Evolutionary conservation across 2,888 invertebrate genomes (phyloP).

Genomic region (Pyrrhia umbra): DNA sequence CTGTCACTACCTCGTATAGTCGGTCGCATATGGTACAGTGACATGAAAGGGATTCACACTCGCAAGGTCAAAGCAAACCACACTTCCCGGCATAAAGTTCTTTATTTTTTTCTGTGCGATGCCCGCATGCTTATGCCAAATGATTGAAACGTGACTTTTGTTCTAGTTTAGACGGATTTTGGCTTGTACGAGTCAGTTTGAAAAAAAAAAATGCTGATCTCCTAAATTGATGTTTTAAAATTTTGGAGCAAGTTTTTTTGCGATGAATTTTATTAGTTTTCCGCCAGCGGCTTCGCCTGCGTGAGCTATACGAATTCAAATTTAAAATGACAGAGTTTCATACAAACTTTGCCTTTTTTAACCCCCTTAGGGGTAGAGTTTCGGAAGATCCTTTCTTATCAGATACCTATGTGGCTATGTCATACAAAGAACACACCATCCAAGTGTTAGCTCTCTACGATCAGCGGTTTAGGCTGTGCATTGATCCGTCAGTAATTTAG

Average conservation of each 20-base stretch:
- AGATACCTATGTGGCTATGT: too few species aligned
- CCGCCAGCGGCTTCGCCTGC: too few species aligned
- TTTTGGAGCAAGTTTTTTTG: background rate
- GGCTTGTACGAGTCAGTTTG: background rate
- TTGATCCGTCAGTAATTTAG: too few species aligned
- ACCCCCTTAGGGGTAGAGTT: too few species aligned
- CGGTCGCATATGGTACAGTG: slow-evolving; percentile 48
- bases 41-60: slow-evolving; percentile 62
- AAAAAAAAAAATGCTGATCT: background rate
- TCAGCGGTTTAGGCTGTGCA: too few species aligned
- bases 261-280: too few species aligned
- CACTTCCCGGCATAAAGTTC: slow-evolving; percentile 60
- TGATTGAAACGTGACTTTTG: slow-evolving; percentile 31
- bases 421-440: too few species aligned
- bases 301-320: too few species aligned
- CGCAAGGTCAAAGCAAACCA: slow-evolving; percentile 66
- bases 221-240: background rate
- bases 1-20: background rate
- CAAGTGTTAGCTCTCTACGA: too few species aligned
- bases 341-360: too few species aligned
- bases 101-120: slow-evolving; percentile 41
- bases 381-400: too few species aligned
- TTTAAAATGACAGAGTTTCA: too few species aligned
- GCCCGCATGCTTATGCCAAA: slow-evolving; percentile 37
- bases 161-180: slow-evolving; percentile 19